Base-by-base conservation (phyloP, 2,888 invertebrate species). In the Scaptomyza cyrtandrae region DNA sequence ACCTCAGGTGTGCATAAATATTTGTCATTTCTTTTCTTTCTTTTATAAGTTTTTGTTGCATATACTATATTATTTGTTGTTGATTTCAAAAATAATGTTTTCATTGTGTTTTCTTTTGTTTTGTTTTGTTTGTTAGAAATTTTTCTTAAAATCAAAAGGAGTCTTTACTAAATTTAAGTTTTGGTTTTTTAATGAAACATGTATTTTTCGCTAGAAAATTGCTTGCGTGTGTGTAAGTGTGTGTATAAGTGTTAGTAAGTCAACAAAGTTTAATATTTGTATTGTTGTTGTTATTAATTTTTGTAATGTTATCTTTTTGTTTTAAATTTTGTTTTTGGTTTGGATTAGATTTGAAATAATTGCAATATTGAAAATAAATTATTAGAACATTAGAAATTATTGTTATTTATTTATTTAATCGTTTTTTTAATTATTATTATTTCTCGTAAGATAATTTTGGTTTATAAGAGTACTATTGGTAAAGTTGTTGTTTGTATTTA, bases 1-100 rank as follows among this genome's bases (percentile, higher is more conserved):
- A 84, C 76, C 64, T 80, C 65, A 78, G 80, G 80, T 70, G 84
- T 86, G 84, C 84, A 55, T 85, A 55, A 59, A 46, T 67, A 54
- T 69, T 67, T 70, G 43, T 44, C 59, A 48, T 71, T 49, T 57
- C 31, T 41, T 24, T 39, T 10, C 31, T 60, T 57, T 41, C 31
- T 49, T 56, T 59, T 54, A 53, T 37, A 39, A 59, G 14, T 14
- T 39, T 56, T 56, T n/a, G n/a, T 58, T 58, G 54, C 55, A 59
- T 19, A 19, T 19, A n/a, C n/a, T 75, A 75, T 71, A 49, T 33
- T 19, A 45, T 19, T 63, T 61, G 58, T 63, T 61, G 58, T 49
- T 60, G 24, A 57, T 49, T 48, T 62, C 60, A 59, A 67, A 71
- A 71, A 62, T 53, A 67, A 55, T 56, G 57, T 55, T 75, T 75